Percentiles rank a stretch among this genome's conserved stretches.
phyloP scores from a whole-genome alignment of 2,888 invertebrate species.

The Sesia bembeciformis region DNA sequence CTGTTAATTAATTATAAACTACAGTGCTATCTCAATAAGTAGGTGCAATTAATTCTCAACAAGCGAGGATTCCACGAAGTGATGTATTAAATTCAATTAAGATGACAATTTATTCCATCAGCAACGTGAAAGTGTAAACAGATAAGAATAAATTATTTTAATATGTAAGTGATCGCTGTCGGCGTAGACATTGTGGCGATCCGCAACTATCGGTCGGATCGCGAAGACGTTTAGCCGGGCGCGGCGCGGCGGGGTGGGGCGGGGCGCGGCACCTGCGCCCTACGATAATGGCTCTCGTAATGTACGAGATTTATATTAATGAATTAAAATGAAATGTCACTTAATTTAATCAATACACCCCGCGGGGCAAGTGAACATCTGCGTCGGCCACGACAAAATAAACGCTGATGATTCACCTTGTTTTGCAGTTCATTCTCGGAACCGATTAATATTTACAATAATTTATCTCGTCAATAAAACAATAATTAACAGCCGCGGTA shows the following conservation, averaged over 20 bases:
- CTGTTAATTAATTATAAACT: no score
- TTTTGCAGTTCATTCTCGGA: conserved; percentile 66
- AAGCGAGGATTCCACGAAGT: neutral
- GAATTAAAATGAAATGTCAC: conserved; percentile 68
- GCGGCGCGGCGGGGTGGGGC: conserved; percentile 21
- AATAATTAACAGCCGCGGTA: conserved; percentile 65
- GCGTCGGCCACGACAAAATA: conserved; percentile 33
- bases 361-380: conserved; percentile 46
- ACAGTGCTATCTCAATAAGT: no score
- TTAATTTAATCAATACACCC: conserved; percentile 61
- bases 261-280: conserved; percentile 36
- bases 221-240: conserved; percentile 32
- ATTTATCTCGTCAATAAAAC: conserved; percentile 66
- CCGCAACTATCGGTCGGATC: conserved; percentile 21
- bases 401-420: conserved; percentile 62
- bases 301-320: conserved; percentile 52
- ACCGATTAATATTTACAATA: conserved; percentile 64
- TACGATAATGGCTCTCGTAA: conserved; percentile 49
- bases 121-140: conserved; percentile 3
- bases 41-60: no score
- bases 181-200: conserved; percentile 39
- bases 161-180: neutral
- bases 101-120: neutral
- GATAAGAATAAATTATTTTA: neutral
- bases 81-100: no score